phyloP scores from a whole-genome alignment of 2,888 invertebrate species.

The Oligia latruncula region DNA sequence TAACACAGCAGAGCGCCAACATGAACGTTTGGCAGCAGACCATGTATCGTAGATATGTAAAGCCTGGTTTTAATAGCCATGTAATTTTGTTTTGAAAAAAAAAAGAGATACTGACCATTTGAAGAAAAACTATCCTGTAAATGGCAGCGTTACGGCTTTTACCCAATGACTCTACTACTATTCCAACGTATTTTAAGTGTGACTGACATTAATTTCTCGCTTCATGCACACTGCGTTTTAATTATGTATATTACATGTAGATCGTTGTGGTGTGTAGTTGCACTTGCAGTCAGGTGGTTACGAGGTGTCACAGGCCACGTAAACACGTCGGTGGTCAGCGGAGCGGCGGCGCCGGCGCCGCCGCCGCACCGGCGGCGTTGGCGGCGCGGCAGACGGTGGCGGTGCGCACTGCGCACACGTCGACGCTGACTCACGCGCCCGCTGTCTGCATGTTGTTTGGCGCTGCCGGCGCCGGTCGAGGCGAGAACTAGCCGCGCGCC shows the following conservation, averaged over 20 bases:
- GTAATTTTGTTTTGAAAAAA: background rate
- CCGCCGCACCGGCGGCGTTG: conserved; percentile 19
- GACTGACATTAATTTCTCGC: conserved; percentile 44
- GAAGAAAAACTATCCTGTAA: conserved; percentile 5
- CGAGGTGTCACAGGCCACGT: conserved; percentile 56
- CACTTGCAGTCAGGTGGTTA: conserved; percentile 59
- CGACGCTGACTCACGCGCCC: conserved; percentile 80
- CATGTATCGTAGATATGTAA: too few species aligned
- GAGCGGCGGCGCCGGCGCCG: conserved; percentile 27
- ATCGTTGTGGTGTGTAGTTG: conserved; percentile 39
- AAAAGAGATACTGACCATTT: background rate
- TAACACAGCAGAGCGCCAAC: background rate
- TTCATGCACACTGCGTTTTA: conserved; percentile 52
- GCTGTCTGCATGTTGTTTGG: conserved; percentile 81
- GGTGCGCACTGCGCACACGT: conserved; percentile 34
- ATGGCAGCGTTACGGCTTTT: background rate
- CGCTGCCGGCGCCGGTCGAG: conserved; percentile 71
- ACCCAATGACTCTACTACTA: conserved; percentile 16
- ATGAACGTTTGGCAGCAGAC: background rate
- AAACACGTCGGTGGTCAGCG: conserved; percentile 41
- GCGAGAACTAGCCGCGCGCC: conserved; percentile 84
- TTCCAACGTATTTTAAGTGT: conserved; percentile 27
- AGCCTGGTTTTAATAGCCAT: background rate
- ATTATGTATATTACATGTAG: conserved; percentile 50
- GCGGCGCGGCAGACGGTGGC: conserved; percentile 44